Conservation (phyloP, 2,888 invertebrate species). For the Venusia cambrica region DNA sequence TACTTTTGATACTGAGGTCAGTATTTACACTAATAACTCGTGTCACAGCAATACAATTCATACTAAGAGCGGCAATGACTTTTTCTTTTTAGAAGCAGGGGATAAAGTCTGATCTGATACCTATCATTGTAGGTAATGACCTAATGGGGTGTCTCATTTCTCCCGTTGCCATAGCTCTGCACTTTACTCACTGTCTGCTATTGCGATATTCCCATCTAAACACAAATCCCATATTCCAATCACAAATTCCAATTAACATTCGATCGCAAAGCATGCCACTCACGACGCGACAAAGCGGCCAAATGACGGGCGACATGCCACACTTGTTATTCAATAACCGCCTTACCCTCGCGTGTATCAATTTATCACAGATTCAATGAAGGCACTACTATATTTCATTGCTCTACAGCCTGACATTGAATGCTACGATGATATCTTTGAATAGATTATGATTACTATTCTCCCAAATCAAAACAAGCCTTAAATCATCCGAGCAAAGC, state of each 20-base stretch:
- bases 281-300: slow-evolving; percentile 26
- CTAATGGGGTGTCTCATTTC: too few relatives aligned
- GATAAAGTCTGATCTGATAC: too few relatives aligned
- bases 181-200: too few relatives aligned
- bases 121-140: too few relatives aligned
- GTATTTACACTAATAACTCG: too few relatives aligned
- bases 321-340: slow-evolving; percentile 78
- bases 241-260: slow-evolving; percentile 33
- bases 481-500: neutral
- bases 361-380: slow-evolving; percentile 79
- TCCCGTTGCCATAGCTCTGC: too few relatives aligned
- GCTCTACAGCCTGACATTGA: slow-evolving; percentile 63
- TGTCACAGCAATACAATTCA: too few relatives aligned
- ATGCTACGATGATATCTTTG: slow-evolving; percentile 41
- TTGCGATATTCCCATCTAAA: neutral
- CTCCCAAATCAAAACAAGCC: slow-evolving; percentile 15
- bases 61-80: too few relatives aligned
- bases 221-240: slow-evolving; percentile 17
- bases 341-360: slow-evolving; percentile 64
- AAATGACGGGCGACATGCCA: slow-evolving; percentile 50
- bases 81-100: too few relatives aligned
- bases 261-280: slow-evolving; percentile 19
- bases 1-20: too few relatives aligned
- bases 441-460: slow-evolving; percentile 41
- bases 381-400: slow-evolving; percentile 78